phyloP scores from a whole-genome alignment of 2,888 invertebrate genomes.

The Heliconius sara region DNA sequence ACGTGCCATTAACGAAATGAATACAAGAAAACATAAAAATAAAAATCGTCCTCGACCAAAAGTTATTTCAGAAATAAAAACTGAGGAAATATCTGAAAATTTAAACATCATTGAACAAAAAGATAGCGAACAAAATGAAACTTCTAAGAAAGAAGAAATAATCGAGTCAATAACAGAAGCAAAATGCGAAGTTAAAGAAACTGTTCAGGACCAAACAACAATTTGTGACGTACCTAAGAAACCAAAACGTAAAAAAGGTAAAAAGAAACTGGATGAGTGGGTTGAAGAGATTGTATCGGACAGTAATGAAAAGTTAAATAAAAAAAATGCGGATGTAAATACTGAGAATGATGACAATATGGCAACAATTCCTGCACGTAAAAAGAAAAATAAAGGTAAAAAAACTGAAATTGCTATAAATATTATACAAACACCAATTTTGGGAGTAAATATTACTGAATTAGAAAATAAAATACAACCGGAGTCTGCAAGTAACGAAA shows the following conservation, averaged over 20 bases:
- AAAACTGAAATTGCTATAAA: constrained; percentile 51
- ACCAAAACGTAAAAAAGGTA: constrained; percentile 76
- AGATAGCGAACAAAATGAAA: constrained; percentile 36
- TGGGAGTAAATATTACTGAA: not conserved
- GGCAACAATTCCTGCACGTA: constrained; percentile 60
- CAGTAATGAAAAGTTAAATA: constrained; percentile 38
- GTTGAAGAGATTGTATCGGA: constrained; percentile 6
- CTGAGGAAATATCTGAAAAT: constrained; percentile 40
- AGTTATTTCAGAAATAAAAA: constrained; percentile 52
- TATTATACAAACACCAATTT: not conserved
- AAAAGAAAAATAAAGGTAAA: constrained; percentile 74
- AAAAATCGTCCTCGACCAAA: constrained; percentile 66
- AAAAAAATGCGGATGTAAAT: constrained; percentile 32
- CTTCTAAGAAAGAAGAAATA: constrained; percentile 35
- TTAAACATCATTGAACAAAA: constrained; percentile 25
- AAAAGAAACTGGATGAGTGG: constrained; percentile 69
- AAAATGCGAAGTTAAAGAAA: not conserved
- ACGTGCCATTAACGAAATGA: constrained; percentile 58
- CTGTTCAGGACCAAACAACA: constrained; percentile 24
- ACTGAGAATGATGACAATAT: constrained; percentile 26
- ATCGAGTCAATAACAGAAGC: constrained; percentile 20
- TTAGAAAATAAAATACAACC: constrained; percentile 39
- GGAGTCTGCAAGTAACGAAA: constrained; percentile 38
- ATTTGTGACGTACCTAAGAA: constrained; percentile 66
- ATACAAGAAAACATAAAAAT: constrained; percentile 71